Base-by-base conservation (phyloP, 53 echinoderm and acorn worm genomes). In the Crossaster papposus region DNA sequence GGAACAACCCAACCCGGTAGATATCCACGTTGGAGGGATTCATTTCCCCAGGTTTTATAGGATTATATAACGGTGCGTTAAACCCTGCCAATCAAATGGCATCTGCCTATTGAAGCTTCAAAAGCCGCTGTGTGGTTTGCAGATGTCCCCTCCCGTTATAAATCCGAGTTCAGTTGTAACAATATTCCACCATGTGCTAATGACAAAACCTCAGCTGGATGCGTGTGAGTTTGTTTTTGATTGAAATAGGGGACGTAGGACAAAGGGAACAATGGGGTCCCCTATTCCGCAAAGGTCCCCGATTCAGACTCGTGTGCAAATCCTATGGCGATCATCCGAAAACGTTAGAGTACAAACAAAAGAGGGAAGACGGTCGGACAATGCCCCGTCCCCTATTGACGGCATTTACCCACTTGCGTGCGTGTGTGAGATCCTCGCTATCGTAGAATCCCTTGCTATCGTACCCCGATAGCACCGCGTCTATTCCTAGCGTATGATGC, bases 401-500 rank as follows among this genome's bases (percentile, higher is more conserved):
- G n/a, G n/a, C n/a, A n/a, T n/a, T n/a, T n/a, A n/a, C n/a, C n/a
- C n/a, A n/a, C n/a, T n/a, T n/a, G n/a, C n/a, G n/a, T 15, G 31
- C 26, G 70, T 17, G 51, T 51, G 73, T 51, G 53, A 44, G 23
- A 51, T 78, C 78, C 20, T 11, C 72, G 32, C 36, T 1, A 37
- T 33, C 38, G 38, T 6, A 36, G 5, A 44, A 44, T 44, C 44
- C 14, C 34, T 31, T 65, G 85, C 85, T 85, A 85, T 85, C 85
- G 72, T 53, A 85, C 85, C 54, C 72, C 10, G 85, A 85, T 85
- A 73, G 72, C 85, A 73, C 51, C 18, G 23, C 10, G 52, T 30
- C 81, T 53, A 81, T 58, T 81, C 83, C 36, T 36, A 34, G 10
- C 1, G 37, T 70, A 14, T 26, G 11, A 15, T 32, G 22, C n/a